Conservation (phyloP, 2,888 invertebrate genomes). For the Alloscopus bannaensis region DNA sequence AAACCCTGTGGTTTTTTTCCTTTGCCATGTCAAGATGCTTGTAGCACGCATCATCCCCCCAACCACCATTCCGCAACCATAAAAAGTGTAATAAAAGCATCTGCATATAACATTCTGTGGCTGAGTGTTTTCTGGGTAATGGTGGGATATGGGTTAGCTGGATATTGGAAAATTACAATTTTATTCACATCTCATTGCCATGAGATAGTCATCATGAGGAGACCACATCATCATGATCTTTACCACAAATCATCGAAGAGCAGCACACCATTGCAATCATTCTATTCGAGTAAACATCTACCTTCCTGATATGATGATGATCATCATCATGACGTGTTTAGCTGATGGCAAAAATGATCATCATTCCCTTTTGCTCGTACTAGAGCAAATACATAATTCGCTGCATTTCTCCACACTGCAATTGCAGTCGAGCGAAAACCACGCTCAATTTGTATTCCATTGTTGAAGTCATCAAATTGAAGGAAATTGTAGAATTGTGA, state of each 20-base stretch:
- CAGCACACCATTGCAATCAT: slow-evolving; percentile 24
- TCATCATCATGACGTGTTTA: slow-evolving; percentile 18
- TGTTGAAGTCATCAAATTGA: too few relatives aligned
- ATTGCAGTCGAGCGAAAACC: too few relatives aligned
- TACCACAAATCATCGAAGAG: slow-evolving; percentile 53
- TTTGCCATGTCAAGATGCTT: slow-evolving; percentile 38
- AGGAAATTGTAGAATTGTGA: too few relatives aligned
- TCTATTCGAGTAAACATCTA: slow-evolving; percentile 17
- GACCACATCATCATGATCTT: slow-evolving; percentile 46
- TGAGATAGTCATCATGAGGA: slow-evolving; percentile 48
- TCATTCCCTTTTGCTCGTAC: slow-evolving; percentile 10
- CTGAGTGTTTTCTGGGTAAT: slow-evolving; percentile 34
- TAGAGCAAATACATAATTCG: too few relatives aligned
- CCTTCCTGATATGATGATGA: neutral
- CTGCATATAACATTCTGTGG: slow-evolving; percentile 34
- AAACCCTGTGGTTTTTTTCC: slow-evolving; percentile 59
- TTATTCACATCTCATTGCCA: slow-evolving; percentile 41
- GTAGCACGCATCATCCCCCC: slow-evolving; percentile 3
- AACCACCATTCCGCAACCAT: too few relatives aligned
- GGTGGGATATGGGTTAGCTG: slow-evolving; percentile 62
- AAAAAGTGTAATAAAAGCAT: too few relatives aligned
- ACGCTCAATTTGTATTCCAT: too few relatives aligned
- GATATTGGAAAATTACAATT: slow-evolving; percentile 58
- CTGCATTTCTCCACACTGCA: too few relatives aligned
- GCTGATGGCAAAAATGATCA: slow-evolving; percentile 26